phyloP scores from a whole-genome alignment of 2,797 vertebrate genomes.

The Lophotriccus pileatus region DNA sequence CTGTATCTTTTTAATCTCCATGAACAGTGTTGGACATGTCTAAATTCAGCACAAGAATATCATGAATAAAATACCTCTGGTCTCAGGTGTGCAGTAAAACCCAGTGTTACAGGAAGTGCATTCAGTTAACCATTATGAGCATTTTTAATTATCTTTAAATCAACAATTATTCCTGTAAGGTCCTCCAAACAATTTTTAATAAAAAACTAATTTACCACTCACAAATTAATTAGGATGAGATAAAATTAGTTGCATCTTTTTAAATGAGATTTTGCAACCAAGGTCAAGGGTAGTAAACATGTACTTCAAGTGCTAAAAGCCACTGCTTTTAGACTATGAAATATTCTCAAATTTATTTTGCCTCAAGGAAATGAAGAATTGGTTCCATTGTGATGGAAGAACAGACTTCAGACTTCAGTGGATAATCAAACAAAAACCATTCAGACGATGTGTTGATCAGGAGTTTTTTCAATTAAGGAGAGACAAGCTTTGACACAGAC shows the following conservation, averaged over 20 bases:
- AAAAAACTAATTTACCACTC: conserved; percentile 38
- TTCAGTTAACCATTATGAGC: conserved; percentile 18
- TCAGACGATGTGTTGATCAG: neutral
- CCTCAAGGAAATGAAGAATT: conserved; percentile 25
- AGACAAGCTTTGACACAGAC: neutral
- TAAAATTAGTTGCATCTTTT: conserved; percentile 36
- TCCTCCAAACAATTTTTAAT: conserved; percentile 27
- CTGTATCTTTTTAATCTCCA: neutral
- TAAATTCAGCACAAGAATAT: neutral
- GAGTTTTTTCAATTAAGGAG: conserved; percentile 2
- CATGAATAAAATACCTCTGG: neutral
- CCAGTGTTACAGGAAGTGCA: neutral
- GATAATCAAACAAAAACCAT: neutral
- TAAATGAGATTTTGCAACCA: conserved; percentile 37
- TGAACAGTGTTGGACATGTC: neutral
- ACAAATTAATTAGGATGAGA: conserved; percentile 44
- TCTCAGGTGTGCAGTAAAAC: conserved; percentile 41
- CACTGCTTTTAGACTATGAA: neutral
- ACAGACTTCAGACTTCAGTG: neutral
- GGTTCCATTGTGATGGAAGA: conserved; percentile 2
- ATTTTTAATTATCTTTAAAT: conserved; percentile 53
- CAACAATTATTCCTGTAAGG: conserved; percentile 51
- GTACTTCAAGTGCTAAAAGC: conserved; percentile 2
- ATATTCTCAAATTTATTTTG: neutral
- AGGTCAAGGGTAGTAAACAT: conserved; percentile 40